These are phyloP conservation scores for Cataglyphis albicans DNA, from an alignment of 2,888 invertebrate genomes.

Conservation along the genomic window DNA sequence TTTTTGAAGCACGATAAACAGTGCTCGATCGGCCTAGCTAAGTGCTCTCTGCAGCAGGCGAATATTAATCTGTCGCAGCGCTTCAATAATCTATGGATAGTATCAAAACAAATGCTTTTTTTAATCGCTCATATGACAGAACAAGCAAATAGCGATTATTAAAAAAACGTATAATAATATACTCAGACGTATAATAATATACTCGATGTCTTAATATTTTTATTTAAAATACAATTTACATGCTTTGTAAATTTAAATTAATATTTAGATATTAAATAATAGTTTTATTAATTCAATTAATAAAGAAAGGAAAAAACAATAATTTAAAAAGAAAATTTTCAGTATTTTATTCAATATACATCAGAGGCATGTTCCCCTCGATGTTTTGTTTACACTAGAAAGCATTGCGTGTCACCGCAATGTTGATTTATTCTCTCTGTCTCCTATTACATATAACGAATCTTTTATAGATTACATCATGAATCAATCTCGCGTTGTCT, in stretches of 20 bases:
- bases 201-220: not conserved
- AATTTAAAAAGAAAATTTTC: constrained; percentile 13
- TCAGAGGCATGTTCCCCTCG: not conserved
- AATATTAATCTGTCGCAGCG: constrained; percentile 47
- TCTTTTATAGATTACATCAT: constrained; percentile 44
- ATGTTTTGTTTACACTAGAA: constrained; percentile 40
- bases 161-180: constrained; percentile 24
- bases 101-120: constrained; percentile 35
- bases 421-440: constrained; percentile 38
- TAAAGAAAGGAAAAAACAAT: constrained; percentile 16
- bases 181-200: not conserved
- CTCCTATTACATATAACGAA: constrained; percentile 30
- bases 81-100: constrained; percentile 40
- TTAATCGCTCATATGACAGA: constrained; percentile 19
- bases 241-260: constrained; percentile 8
- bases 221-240: constrained; percentile 1
- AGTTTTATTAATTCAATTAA: not conserved
- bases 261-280: not conserved
- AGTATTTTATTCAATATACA: not conserved
- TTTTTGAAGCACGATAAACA: constrained; percentile 53
- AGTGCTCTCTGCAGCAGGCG: constrained; percentile 42
- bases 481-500: constrained; percentile 36
- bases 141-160: constrained; percentile 6
- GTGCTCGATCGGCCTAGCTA: constrained; percentile 42
- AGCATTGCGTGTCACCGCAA: constrained; percentile 21